Evolutionary conservation across 2,113 vertebrate species (phyloP).

Genomic region (Sardina pilchardus): DNA sequence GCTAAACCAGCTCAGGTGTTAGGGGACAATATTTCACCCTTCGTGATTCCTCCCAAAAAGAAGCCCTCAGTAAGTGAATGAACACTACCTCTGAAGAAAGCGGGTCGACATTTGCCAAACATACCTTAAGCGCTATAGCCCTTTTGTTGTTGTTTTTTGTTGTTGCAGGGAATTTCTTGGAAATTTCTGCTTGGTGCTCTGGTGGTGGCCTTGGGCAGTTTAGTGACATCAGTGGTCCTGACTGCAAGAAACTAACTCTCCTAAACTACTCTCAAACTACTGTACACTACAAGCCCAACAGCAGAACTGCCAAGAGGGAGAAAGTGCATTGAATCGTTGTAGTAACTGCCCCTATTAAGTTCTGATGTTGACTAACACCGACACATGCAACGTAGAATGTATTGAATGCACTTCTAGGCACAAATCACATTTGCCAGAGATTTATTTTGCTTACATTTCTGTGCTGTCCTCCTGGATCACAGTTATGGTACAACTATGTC

Average conservation of each 20-base stretch:
- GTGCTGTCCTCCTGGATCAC: background rate
- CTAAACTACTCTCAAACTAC: conserved; percentile 22
- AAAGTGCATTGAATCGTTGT: conserved; percentile 16
- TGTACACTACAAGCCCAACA: conserved; percentile 33
- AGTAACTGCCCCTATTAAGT: background rate
- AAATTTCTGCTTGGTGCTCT: conserved; percentile 74
- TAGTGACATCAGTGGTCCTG: conserved; percentile 72
- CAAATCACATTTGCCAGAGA: background rate
- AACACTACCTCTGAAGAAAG: background rate
- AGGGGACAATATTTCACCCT: conserved; percentile 61
- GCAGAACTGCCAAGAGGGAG: conserved; percentile 20
- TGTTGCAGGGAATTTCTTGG: conserved; percentile 73
- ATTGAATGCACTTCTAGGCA: background rate
- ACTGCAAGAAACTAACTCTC: conserved; percentile 68
- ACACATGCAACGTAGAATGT: conserved; percentile 11
- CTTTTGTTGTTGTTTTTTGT: conserved; percentile 32
- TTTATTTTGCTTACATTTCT: background rate
- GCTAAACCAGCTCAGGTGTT: conserved; percentile 60
- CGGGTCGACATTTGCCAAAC: background rate
- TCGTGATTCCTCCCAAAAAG: conserved; percentile 59
- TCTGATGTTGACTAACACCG: background rate
- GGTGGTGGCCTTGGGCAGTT: conserved; percentile 73
- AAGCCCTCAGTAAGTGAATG: conserved; percentile 60
- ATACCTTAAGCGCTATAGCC: conserved; percentile 8
- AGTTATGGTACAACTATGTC: background rate